Evolutionary conservation across 2,113 vertebrate species (phyloP).

Genomic region (Vombatus ursinus): DNA sequence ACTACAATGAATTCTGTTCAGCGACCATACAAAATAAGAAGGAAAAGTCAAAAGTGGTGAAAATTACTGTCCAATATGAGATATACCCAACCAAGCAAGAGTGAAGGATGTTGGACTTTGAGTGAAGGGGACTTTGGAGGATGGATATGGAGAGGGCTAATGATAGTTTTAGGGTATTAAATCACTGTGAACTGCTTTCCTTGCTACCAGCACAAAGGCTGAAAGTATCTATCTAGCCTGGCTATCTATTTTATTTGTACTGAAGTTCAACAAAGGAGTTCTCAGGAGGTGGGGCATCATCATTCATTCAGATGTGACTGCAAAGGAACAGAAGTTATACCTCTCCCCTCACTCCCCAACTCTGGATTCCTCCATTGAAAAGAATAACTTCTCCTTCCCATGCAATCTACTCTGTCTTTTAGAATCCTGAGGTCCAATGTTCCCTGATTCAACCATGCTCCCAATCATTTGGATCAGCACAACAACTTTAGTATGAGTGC

Average conservation of each 20-base stretch:
- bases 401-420: neutral
- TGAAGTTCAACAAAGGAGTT: neutral
- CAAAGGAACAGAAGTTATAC: neutral
- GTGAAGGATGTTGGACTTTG: neutral
- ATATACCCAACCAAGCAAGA: accelerated
- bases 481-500: neutral
- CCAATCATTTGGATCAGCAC: neutral
- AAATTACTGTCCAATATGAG: constrained; percentile 54
- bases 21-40: neutral
- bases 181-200: neutral
- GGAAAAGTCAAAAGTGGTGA: constrained; percentile 20
- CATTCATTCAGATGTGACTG: neutral
- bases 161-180: neutral
- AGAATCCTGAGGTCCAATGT: neutral
- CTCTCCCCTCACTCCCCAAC: neutral
- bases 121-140: neutral
- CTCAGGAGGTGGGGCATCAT: neutral
- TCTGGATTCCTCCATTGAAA: neutral
- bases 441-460: neutral
- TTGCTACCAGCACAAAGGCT: neutral
- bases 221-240: neutral
- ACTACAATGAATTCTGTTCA: constrained; percentile 64
- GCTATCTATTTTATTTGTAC: neutral
- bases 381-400: neutral
- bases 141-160: neutral